Base-by-base conservation (phyloP, 1,140 invertebrate species). In the Parapsyche elsis region DNA sequence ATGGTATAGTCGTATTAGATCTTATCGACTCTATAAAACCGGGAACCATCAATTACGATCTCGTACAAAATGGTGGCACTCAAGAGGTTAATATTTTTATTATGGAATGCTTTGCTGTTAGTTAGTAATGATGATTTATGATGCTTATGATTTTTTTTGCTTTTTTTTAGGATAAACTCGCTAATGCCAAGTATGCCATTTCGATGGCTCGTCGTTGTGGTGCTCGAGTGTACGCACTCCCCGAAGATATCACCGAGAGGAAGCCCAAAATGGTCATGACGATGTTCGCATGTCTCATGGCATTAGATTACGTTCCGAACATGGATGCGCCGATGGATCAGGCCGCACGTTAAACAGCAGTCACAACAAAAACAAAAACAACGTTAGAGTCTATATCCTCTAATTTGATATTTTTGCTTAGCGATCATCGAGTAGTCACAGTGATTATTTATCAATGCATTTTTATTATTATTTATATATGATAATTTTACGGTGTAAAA, bases 261-360 rank as follows among this genome's bases (percentile, higher is more conserved):
- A 99, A 99, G 87, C 95, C 93, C 30, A 99, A 99, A 90, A 98
- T 99, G 97, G 95, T 99, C 23, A 98, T 99, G 97, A 99, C 98
- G 5, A 95, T 99, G 64, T 99, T 99, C 90, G 98, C 98, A 24
- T 99, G 98, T 87, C 91, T 99, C 80, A 99, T 99, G 98, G 96
- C 97, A 19, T 92, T 96, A 85, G 97, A 98, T 89, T 98, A 97
- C 87, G 92, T 97, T 84, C 96, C 96, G 75, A 94, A 94, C 85
- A 94, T 96, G 94, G 95, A 95, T 84, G 87, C 87, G 61, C 87
- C 87, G 77, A 83, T 76, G 7, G 45, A 73, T 38, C 16, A 75
- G 71, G 21, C 46, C 21, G 71, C 71, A 73, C 71, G 38, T 46
- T 73, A 46, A 73, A 0, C 5, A 73, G 2, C n/a, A 73, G 23